Evolutionary conservation across 2,113 vertebrate genomes (phyloP), one percentile per base, ranked within the genome.

Genomic region (Zosterops japonicus): DNA sequence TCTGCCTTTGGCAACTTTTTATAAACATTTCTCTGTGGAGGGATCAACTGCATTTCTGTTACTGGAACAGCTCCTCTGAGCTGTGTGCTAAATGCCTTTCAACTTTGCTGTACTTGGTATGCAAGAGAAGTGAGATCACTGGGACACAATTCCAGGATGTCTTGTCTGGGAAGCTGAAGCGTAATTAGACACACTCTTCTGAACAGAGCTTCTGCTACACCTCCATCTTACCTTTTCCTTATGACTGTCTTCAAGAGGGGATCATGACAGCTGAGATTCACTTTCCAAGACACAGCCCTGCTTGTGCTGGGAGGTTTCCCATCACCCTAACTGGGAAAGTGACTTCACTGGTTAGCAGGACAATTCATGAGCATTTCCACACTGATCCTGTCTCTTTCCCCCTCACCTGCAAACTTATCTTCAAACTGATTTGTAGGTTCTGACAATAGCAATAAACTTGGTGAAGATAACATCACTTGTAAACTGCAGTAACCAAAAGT

Each of bases 251-350:
- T 59, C 35, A 36, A 23, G 27, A 63, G 13, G 5, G 8, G 5
- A 15, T 31, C 27, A 21, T 31, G 21, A 69, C 16, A 71, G 35
- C 5, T 52, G 44, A 76, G 29, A 72, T 56, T 60, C 19, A 31
- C 36, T 65, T 70, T 41, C 53, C 49, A 83, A 68, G 57, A 28
- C 23, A 41, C 2, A 25, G 3, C 5, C 33, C 14, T 69, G 24
- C 50, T 72, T 60, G 29, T 5, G 8, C 52, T 2, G 1, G 14
- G 47, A 64, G 0, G 3, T 9, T 85, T 86, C 4, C 0, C 11
- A 31, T n/a, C 44, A n/a, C 14, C 17, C 13, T 44, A 27, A 24
- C 8, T 27, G 5, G 46, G 44, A 88, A 78, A 11, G 4, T 3
- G 7, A 36, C 21, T 83, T 44, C n/a, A 25, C 6, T 80, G 6